phyloP scores from a whole-genome alignment of 2,888 invertebrate species.

The Nipponacmea schrenckii region DNA sequence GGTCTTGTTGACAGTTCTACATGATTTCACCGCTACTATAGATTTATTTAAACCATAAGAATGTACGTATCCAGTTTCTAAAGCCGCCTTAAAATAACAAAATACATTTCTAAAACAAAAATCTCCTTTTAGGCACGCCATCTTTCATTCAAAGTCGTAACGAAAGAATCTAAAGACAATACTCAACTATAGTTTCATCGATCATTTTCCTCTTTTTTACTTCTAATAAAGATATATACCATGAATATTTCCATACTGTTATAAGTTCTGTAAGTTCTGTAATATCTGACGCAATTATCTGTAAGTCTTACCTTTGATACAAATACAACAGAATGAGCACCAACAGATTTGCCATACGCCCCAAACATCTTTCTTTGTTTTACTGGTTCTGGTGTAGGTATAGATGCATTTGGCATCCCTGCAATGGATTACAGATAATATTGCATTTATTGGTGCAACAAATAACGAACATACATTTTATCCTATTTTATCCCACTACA shows the following conservation, averaged over 20 bases:
- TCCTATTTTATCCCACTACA: too few relatives aligned
- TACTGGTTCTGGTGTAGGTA: slow-evolving; percentile 64
- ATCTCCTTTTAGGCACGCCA: too few relatives aligned
- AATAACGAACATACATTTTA: too few relatives aligned
- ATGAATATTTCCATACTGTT: too few relatives aligned
- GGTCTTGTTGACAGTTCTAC: slow-evolving; percentile 48
- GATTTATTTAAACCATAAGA: slow-evolving; percentile 50
- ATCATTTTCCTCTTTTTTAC: too few relatives aligned
- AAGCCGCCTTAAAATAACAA: slow-evolving; percentile 37
- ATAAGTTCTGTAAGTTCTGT: too few relatives aligned
- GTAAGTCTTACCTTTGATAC: slow-evolving; percentile 54
- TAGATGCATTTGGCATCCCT: slow-evolving; percentile 66
- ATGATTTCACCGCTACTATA: slow-evolving; percentile 44
- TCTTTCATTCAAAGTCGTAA: too few relatives aligned
- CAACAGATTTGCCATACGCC: slow-evolving; percentile 58
- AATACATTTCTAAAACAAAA: too few relatives aligned
- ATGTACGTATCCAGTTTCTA: slow-evolving; percentile 31
- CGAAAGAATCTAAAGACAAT: too few relatives aligned
- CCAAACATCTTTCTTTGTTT: slow-evolving; percentile 64
- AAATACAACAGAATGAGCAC: slow-evolving; percentile 58
- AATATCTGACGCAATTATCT: background rate
- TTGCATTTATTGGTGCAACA: too few relatives aligned
- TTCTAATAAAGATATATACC: too few relatives aligned
- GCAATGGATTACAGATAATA: slow-evolving; percentile 7
- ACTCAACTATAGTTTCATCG: too few relatives aligned